phyloP scores from a whole-genome alignment of 2,113 vertebrate genomes.

The Atrichornis clamosus region DNA sequence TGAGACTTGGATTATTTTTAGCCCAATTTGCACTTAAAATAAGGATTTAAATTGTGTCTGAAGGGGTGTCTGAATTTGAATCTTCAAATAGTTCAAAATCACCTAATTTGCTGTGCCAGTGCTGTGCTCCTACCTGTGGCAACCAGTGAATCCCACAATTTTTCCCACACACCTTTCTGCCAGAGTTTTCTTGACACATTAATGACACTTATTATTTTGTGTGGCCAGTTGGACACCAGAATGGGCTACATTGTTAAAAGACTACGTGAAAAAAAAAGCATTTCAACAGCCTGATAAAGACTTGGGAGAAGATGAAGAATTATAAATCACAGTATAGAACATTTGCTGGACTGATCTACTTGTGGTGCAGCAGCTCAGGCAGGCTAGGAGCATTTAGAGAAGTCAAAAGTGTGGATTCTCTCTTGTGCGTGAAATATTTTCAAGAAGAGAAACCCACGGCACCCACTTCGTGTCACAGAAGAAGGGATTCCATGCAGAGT shows the following conservation, averaged over 20 bases:
- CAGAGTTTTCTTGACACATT: not conserved
- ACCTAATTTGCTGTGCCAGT: not conserved
- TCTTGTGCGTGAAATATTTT: not conserved
- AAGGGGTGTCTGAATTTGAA: not conserved
- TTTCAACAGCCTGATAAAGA: not conserved
- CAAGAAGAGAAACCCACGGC: not conserved
- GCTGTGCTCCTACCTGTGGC: not conserved
- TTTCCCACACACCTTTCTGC: not conserved
- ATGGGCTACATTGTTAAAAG: not conserved
- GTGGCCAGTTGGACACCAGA: not conserved
- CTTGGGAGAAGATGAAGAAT: not conserved
- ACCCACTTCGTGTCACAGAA: not conserved
- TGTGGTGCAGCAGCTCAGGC: not conserved
- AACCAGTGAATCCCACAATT: rapidly evolving
- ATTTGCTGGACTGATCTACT: not conserved
- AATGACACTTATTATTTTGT: not conserved
- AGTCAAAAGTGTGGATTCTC: not conserved
- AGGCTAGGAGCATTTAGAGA: not conserved
- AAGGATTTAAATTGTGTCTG: not conserved
- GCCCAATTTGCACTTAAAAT: not conserved
- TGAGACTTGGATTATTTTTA: not conserved
- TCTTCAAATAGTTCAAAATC: not conserved
- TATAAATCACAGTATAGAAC: not conserved
- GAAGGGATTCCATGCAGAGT: not conserved
- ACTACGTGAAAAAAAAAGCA: not conserved